These are phyloP conservation scores for Lissonota sp. DNA, from an alignment of 2,888 invertebrate genomes.

Conservation along the genomic window DNA sequence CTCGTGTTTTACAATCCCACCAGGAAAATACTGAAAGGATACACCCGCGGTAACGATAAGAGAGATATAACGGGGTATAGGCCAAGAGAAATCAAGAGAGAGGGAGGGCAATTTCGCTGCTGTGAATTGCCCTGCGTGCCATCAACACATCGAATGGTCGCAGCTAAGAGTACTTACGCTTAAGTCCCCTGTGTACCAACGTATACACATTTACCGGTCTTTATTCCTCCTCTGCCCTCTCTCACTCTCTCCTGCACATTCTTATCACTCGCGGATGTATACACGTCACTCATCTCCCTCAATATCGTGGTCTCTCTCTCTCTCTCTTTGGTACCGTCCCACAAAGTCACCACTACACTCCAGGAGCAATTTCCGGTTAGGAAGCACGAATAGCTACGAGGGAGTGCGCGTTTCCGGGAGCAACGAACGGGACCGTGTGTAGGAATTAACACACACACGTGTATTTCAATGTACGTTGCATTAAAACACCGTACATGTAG, in stretches of 20 bases:
- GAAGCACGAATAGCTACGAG: constrained; percentile 46
- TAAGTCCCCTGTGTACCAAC: constrained; percentile 5
- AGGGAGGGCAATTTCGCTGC: constrained; percentile 7
- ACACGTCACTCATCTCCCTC: constrained; percentile 12
- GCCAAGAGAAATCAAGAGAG: not conserved
- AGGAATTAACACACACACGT: not conserved
- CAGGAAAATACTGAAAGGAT: not conserved
- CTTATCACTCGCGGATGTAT: constrained; percentile 11
- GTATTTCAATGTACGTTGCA: not conserved
- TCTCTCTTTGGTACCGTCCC: constrained; percentile 14
- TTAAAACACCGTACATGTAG: not conserved
- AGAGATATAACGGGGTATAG: not conserved
- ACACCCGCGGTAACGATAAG: not conserved
- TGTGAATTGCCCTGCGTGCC: constrained; percentile 27
- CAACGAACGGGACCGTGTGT: constrained; percentile 43
- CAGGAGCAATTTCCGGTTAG: constrained; percentile 57
- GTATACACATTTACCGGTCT: not conserved
- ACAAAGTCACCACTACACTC: constrained; percentile 48
- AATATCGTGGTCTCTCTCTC: constrained; percentile 11
- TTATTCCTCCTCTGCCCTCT: not conserved
- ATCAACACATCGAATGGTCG: constrained; percentile 50
- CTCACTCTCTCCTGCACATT: constrained; percentile 12
- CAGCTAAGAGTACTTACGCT: constrained; percentile 11
- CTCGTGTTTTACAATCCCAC: not conserved
- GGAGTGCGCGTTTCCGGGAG: constrained; percentile 46